Percentiles rank a stretch among this genome's conserved stretches.
phyloP scores from a whole-genome alignment of 2,888 invertebrate genomes.

The Slavum lentiscoides region DNA sequence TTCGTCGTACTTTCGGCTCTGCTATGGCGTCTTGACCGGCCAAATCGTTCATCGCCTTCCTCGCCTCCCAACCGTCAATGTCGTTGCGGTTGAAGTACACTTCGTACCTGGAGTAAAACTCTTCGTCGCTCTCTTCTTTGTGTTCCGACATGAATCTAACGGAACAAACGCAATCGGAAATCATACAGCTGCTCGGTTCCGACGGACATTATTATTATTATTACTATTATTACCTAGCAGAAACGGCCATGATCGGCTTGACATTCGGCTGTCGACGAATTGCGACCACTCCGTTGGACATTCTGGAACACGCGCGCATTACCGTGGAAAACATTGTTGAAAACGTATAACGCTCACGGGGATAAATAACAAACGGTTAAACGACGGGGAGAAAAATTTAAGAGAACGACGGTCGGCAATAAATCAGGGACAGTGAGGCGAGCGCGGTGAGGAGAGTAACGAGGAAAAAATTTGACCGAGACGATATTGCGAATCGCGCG shows the following conservation, averaged over 20 bases:
- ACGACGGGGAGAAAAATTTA: neutral
- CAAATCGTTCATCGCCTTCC: conserved; percentile 87
- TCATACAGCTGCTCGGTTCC: too few relatives aligned
- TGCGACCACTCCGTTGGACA: conserved; percentile 34
- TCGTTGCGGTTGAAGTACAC: conserved; percentile 82
- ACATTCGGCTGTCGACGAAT: conserved; percentile 8
- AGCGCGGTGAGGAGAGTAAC: neutral
- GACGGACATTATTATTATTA: too few relatives aligned
- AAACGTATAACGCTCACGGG: neutral
- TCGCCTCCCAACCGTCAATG: conserved; percentile 93
- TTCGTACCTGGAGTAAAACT: conserved; percentile 82
- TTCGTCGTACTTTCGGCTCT: conserved; percentile 69
- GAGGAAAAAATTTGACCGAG: neutral
- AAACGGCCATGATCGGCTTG: conserved; percentile 39
- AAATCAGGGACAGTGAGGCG: too few relatives aligned
- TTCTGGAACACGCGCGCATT: conserved; percentile 23
- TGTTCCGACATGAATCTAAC: conserved; percentile 42
- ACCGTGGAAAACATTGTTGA: conserved; percentile 20
- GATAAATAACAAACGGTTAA: too few relatives aligned
- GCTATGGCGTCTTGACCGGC: conserved; percentile 83
- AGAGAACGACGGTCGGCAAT: neutral
- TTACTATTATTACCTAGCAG: conserved; percentile 41
- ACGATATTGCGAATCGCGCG: too few relatives aligned
- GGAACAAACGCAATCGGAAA: neutral
- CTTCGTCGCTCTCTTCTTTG: conserved; percentile 73